Base-by-base conservation (phyloP, 2,797 vertebrate genomes). In the Spea hammondii region DNA sequence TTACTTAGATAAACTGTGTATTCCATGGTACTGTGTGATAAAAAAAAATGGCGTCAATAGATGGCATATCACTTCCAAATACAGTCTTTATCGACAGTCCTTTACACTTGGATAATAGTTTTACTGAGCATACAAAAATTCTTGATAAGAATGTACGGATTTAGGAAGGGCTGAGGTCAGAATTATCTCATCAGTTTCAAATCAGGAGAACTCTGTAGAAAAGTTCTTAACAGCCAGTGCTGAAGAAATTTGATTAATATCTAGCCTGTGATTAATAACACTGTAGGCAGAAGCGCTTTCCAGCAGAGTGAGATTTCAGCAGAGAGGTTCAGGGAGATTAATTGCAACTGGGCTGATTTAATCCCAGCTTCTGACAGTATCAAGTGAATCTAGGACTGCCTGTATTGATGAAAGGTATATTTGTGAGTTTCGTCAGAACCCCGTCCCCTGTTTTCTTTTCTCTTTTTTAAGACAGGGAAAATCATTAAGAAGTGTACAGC, bases 261-360 rank as follows among this genome's bases (percentile, higher is more conserved):
- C 72, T 69, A 54, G 44, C 32, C 44, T 49, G 53, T 74, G 78
- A 79, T 79, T 69, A 79, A 79, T 73, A 79, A 66, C 55, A 64
- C 45, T 14, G 13, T 32, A 66, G 72, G 32, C 72, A 73, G 72
- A 51, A 53, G 48, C 65, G 53, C n/a, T 59, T 79, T 79, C 78
- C 72, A 79, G 77, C 70, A 79, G 64, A 79, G 78, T 68, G 46
- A 79, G 55, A 62, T 74, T 79, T 79, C 65, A 70, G 72, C 77
- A 79, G 14, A 78, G 60, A 74, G 65, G 72, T 74, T 68, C 78
- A 64, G 69, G 14, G 71, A 79, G 78, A 79, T 79, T 79, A 79
- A 79, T 79, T 79, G 65, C 46, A 64, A 48, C 54, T 54, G 32
- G 65, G 45, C 65, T 79, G 78, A 74, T 69, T 79, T 79, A 70